These are phyloP conservation scores for Morpho helenor DNA, from an alignment of 2,888 invertebrate genomes.

Conservation along the genomic window DNA sequence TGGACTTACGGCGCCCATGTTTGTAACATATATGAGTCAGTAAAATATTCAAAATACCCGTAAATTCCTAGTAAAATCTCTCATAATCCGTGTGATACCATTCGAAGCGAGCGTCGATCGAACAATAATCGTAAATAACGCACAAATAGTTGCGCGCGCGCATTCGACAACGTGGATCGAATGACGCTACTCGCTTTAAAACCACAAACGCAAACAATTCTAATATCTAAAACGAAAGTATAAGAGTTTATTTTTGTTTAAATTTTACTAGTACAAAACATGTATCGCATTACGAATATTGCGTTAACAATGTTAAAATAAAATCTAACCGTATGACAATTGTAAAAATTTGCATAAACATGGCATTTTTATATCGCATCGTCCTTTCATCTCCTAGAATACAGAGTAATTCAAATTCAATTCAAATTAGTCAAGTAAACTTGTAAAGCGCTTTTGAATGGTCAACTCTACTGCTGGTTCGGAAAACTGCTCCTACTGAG, in stretches of 20 bases:
- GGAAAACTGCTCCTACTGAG: no score
- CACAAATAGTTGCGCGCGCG: constrained; percentile 43
- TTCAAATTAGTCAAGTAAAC: no score
- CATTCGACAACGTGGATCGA: constrained; percentile 41
- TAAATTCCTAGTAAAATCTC: constrained; percentile 37
- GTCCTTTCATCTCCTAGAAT: no score
- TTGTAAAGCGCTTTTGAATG: no score
- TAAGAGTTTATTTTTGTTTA: constrained; percentile 7
- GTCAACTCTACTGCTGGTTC: no score
- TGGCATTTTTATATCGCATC: no score
- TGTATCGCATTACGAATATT: constrained; percentile 25
- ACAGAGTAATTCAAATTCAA: no score
- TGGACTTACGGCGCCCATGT: background rate
- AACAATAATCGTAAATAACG: constrained; percentile 48
- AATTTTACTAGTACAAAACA: background rate
- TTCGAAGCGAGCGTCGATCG: constrained; percentile 43
- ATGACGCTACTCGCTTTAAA: constrained; percentile 43
- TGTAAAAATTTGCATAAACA: constrained; percentile 19
- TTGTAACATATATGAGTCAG: constrained; percentile 14
- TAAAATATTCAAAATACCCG: constrained; percentile 29
- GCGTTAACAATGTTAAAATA: constrained; percentile 25
- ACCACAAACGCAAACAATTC: constrained; percentile 7
- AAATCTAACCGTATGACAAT: constrained; percentile 21
- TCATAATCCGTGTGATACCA: constrained; percentile 45
- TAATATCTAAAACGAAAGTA: background rate